These are phyloP conservation scores for Caenorhabditis uteleia DNA, from an alignment of 2,888 invertebrate species.

Conservation along the genomic window DNA sequence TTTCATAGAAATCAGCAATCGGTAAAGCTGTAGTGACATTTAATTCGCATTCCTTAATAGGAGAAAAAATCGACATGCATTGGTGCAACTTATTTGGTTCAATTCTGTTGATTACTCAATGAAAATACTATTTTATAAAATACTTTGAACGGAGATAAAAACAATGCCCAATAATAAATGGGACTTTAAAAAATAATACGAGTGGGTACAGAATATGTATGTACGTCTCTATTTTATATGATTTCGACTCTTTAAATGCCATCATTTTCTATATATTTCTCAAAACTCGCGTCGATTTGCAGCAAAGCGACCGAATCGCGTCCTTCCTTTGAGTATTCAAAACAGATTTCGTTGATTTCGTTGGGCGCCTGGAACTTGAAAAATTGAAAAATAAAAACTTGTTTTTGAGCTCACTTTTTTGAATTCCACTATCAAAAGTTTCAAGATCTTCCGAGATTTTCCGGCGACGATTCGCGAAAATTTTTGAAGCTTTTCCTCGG, in stretches of 20 bases:
- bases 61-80: no score
- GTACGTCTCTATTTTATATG: no score
- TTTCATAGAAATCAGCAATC: no score
- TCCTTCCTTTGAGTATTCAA: neutral
- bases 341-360: neutral
- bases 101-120: no score
- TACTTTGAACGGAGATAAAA: no score
- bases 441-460: neutral
- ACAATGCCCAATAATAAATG: no score
- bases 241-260: neutral
- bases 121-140: no score
- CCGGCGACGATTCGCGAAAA: neutral
- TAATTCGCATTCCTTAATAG: no score
- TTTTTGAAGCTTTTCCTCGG: neutral
- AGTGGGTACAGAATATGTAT: no score
- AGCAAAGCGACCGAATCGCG: neutral
- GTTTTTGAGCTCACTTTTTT: neutral
- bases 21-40: no score
- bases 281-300: neutral
- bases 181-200: no score
- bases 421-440: neutral
- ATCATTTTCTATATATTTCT: conserved; percentile 1
- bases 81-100: no score
- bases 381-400: neutral
- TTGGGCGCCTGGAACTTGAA: neutral